Base-by-base conservation (phyloP, 2,888 invertebrate genomes). In the Ochlodes sylvanus region DNA sequence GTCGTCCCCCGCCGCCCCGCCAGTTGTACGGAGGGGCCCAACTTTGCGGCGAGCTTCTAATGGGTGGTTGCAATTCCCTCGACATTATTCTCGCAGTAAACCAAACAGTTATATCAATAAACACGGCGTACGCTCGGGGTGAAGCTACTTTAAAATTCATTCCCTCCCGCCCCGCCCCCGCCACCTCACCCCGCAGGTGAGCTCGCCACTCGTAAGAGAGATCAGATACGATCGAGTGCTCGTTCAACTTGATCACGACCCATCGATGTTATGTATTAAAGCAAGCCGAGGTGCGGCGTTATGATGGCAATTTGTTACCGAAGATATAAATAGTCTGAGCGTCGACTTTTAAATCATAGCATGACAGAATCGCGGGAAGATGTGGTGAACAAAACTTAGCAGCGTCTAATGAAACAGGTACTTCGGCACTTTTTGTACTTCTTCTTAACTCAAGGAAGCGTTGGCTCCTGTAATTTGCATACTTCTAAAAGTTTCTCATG, bases 381-480 rank as follows among this genome's bases (percentile, higher is more conserved):
- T 4, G 27, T 27, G 5, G 27, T 2, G 27, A 44, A 34, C 55
- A 32, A 64, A 54, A 34, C 14, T 15, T 17, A 14, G 63, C 6
- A 27, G 55, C 44, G 27, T 27, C 50, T 61, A 15, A n/a, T 15
- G 47, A 61, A 21, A n/a, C n/a, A 44, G 34, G 38, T 41, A 61
- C 52, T 67, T 52, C 42, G 58, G 42, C 17, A 55, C 19, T 52
- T 66, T 60, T 41, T 56, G 54, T 55, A 14, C 63, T 63, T 54
- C 54, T 21, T 54, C 19, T 42, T 21, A 58, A 66, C 60, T 66
- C 58, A 14, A 41, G 65, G 27, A 65, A 65, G 60, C 42, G 21
- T 66, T 66, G 60, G 66, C 52, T 60, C 50, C 60, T 60, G 60
- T 60, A 67, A 67, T 67, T 67, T 67, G 67, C 67, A 61, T 67